Percentiles rank a stretch among this genome's conserved stretches.
phyloP scores from a whole-genome alignment of 2,888 invertebrate species.

The Agrochola litura region DNA sequence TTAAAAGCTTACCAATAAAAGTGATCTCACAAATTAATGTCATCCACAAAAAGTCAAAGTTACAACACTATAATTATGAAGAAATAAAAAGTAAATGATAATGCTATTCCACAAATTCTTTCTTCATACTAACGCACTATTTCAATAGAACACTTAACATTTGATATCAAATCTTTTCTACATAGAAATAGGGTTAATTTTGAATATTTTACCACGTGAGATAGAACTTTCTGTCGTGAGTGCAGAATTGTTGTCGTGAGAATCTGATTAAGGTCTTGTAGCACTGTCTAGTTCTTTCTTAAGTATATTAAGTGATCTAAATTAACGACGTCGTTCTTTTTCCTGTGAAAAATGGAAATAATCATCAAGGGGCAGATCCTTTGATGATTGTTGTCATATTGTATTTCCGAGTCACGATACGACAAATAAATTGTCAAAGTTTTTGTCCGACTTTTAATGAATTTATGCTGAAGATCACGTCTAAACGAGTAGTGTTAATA shows the following conservation, averaged over 20 bases:
- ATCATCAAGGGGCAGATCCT: no score
- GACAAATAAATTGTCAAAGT: no score
- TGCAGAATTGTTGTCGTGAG: conserved; percentile 32
- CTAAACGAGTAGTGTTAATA: no score
- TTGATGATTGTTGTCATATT: no score
- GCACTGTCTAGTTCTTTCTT: conserved; percentile 9
- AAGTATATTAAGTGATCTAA: not conserved
- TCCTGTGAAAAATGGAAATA: not conserved
- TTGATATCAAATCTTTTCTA: not conserved
- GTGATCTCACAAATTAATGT: conserved; percentile 36
- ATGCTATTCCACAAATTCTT: conserved; percentile 43
- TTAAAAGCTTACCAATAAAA: conserved; percentile 23
- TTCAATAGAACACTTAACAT: not conserved
- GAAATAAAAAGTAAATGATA: conserved; percentile 47
- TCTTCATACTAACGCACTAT: conserved; percentile 17
- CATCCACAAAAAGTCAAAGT: conserved; percentile 36
- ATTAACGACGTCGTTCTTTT: not conserved
- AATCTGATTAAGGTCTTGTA: conserved; percentile 25
- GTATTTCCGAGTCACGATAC: no score
- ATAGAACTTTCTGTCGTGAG: conserved; percentile 14
- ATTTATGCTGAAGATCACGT: no score
- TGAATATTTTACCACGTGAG: not conserved
- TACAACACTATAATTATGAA: conserved; percentile 33
- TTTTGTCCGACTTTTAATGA: no score
- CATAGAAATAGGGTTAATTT: not conserved